phyloP scores from a whole-genome alignment of 1,140 invertebrate genomes.

The Phthorimaea operculella region DNA sequence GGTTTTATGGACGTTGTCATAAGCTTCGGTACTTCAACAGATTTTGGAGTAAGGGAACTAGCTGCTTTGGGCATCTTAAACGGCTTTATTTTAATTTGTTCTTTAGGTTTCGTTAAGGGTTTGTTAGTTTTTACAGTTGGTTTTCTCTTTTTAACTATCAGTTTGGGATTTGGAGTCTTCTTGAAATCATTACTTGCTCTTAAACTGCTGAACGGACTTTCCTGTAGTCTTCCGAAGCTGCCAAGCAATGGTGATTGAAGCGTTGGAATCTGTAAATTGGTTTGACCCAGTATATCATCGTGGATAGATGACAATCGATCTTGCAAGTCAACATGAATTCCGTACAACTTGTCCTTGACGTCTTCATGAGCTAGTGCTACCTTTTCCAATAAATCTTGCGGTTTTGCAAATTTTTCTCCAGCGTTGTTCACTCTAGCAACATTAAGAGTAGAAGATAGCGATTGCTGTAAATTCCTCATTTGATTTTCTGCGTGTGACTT shows the following conservation, averaged over 20 bases:
- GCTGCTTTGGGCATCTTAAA: conserved; percentile 2
- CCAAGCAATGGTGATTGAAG: conserved; percentile 6
- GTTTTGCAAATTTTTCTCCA: conserved; percentile 9
- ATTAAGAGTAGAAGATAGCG: conserved; percentile 19
- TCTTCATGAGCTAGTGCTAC: conserved; percentile 30
- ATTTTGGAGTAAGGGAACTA: neutral
- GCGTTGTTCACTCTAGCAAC: conserved; percentile 3
- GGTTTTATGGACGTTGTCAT: neutral
- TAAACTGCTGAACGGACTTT: too few species aligned
- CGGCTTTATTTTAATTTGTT: neutral
- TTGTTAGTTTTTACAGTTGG: too few species aligned
- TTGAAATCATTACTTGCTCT: too few species aligned
- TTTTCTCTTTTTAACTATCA: too few species aligned
- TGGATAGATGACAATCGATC: conserved; percentile 30
- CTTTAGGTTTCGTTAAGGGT: too few species aligned
- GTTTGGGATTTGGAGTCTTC: too few species aligned
- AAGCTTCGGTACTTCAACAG: neutral
- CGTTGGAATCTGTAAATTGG: conserved; percentile 4
- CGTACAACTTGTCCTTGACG: conserved; percentile 34
- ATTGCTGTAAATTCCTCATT: conserved; percentile 16
- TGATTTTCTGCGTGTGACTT: conserved; percentile 19
- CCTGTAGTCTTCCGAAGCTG: neutral
- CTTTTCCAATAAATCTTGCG: conserved; percentile 25
- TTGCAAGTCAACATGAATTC: conserved; percentile 35
- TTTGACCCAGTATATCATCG: conserved; percentile 22